A percentile compares a stretch with the other conserved stretches of the same genome.
These are phyloP conservation scores for Acipenser oxyrinchus DNA, from an alignment of 2,797 vertebrate species.

Conservation along the genomic window DNA sequence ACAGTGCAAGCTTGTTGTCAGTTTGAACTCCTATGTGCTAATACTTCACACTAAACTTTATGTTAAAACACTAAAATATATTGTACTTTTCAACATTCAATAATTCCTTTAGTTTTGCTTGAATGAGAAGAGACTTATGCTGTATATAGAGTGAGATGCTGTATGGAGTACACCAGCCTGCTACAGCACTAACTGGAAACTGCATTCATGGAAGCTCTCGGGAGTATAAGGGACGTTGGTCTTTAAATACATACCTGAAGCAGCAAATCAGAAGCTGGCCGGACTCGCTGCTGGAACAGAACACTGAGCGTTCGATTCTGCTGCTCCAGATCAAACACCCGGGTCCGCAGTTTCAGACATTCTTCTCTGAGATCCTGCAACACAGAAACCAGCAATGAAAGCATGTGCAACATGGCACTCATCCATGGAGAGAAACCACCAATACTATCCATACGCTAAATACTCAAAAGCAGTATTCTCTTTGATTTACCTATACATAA, in stretches of 20 bases:
- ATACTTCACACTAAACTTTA: no score
- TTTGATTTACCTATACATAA: no score
- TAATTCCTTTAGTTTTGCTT: no score
- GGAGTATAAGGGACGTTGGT: not conserved
- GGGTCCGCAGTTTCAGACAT: slow-evolving; percentile 80
- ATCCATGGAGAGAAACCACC: not conserved
- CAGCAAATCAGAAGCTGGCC: slow-evolving; percentile 75
- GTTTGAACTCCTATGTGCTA: no score
- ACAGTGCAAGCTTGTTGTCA: no score
- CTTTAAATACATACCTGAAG: slow-evolving; percentile 65
- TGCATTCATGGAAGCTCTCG: not conserved
- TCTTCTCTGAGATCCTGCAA: slow-evolving; percentile 82
- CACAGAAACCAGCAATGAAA: slow-evolving; percentile 16
- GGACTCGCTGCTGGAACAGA: slow-evolving; percentile 80
- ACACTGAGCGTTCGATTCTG: slow-evolving; percentile 76
- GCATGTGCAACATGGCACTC: slow-evolving; percentile 17
- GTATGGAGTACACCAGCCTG: not conserved
- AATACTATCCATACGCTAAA: no score
- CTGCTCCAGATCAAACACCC: slow-evolving; percentile 86
- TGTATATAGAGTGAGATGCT: no score
- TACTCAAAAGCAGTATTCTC: no score
- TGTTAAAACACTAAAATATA: no score
- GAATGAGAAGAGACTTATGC: no score
- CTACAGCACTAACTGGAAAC: not conserved
- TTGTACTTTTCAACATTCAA: no score